These are phyloP conservation scores for Benitochromis conjunctus DNA, from an alignment of 2,113 vertebrate genomes.

Conservation along the genomic window DNA sequence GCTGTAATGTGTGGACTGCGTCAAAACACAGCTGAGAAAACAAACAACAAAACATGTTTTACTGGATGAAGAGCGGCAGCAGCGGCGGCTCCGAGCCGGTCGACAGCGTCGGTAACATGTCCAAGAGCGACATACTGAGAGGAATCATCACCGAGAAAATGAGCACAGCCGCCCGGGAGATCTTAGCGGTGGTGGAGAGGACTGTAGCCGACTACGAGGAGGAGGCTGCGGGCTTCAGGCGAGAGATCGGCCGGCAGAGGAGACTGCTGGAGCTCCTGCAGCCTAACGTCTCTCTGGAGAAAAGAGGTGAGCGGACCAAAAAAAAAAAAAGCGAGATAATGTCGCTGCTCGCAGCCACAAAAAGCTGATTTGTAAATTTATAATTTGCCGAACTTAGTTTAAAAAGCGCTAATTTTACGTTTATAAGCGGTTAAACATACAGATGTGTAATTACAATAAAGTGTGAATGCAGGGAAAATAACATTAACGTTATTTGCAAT, in stretches of 20 bases:
- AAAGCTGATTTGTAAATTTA: background rate
- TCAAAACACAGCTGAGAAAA: background rate
- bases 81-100: background rate
- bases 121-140: background rate
- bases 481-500: background rate
- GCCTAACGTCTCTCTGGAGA: background rate
- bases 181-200: constrained; percentile 36
- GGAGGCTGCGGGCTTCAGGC: constrained; percentile 15
- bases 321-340: background rate
- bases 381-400: background rate
- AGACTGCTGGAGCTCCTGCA: constrained; percentile 26
- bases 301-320: background rate
- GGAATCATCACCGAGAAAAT: background rate
- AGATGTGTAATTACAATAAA: background rate
- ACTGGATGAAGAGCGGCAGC: background rate
- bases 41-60: background rate
- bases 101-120: background rate
- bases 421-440: background rate
- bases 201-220: constrained; percentile 37
- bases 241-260: constrained; percentile 8
- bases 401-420: background rate
- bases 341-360: background rate
- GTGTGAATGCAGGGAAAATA: background rate
- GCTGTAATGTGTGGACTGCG: background rate
- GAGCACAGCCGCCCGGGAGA: background rate